A percentile compares a stretch with the other conserved stretches of the same genome.
Conservation (phyloP, 2,797 vertebrate species). For the Gallinago nigripennis region DNA sequence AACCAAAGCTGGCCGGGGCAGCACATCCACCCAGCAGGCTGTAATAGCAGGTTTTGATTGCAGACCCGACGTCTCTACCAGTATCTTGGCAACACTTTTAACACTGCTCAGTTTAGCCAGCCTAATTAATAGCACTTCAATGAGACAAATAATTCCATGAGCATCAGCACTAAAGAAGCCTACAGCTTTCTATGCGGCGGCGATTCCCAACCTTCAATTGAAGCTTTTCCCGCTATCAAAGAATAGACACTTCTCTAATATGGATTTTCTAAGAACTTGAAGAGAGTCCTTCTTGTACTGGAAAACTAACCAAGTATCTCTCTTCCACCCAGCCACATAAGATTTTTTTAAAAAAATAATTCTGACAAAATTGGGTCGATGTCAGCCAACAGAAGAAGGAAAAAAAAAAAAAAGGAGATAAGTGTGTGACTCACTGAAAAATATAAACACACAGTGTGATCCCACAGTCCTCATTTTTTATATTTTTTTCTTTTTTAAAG, state of each 20-base stretch:
- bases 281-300: neutral
- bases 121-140: slow-evolving; percentile 49
- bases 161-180: neutral
- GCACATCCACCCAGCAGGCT: neutral
- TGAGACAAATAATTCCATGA: neutral
- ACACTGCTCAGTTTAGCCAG: neutral
- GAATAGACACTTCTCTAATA: neutral
- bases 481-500: neutral
- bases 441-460: neutral
- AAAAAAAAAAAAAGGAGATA: neutral
- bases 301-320: neutral
- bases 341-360: neutral
- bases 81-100: slow-evolving; percentile 50
- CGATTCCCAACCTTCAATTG: neutral
- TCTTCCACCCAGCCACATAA: neutral
- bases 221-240: neutral
- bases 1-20: neutral
- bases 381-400: neutral
- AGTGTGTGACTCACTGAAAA: neutral
- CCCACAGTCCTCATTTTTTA: neutral
- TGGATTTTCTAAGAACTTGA: neutral
- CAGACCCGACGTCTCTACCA: neutral
- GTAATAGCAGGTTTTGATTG: slow-evolving; percentile 26
- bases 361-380: neutral
- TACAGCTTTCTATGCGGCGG: neutral